Evolutionary conservation across 2,888 invertebrate species (phyloP), one percentile per base, ranked within the genome.

Genomic region (Urechis unicinctus): DNA sequence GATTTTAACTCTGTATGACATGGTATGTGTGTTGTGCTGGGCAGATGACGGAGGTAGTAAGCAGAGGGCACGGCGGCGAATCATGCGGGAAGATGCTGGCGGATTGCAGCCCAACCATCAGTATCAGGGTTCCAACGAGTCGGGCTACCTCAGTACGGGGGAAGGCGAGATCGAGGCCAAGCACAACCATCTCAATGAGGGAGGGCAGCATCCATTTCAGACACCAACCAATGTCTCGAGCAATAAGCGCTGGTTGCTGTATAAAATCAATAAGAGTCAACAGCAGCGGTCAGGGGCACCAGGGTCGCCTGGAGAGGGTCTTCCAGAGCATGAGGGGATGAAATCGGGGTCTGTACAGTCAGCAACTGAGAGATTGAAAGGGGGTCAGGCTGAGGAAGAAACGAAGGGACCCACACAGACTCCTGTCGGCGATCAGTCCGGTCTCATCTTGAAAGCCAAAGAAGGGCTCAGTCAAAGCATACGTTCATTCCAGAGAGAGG

Each of bases 401-500:
- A 44, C 41, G 24, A 50, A 55, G 6, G 55, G 56, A 17, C 43
- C 44, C 30, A 13, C 43, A 17, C 24, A 41, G 9, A 21, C 52
- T 5, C 21, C 45, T 2, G 42, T 51, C 17, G 58, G 61, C 9
- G 51, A 91, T 69, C 88, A 91, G 86, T 86, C 88, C 57, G 93
- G 93, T 48, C 83, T 94, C 65, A 91, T 94, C 64, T 89, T 88
- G 52, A 91, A 92, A 81, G 93, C 93, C 71, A 94, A 92, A 83
- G 90, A 91, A 78, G 92, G 90, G 67, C 81, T 93, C 68, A 88
- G 88, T 22, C 89, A 89, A 78, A 89, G 89, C 57, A 89, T 42
- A 75, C 88, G 88, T 60, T 88, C 88, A 79, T 87, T 83, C 74
- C 89, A 87, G 80, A 84, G 85, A 22, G 21, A 17, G 22, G 17